Evolutionary conservation across 2,797 vertebrate genomes (phyloP), one percentile per base, ranked within the genome.

Genomic region (Pipistrellus pipistrellus): DNA sequence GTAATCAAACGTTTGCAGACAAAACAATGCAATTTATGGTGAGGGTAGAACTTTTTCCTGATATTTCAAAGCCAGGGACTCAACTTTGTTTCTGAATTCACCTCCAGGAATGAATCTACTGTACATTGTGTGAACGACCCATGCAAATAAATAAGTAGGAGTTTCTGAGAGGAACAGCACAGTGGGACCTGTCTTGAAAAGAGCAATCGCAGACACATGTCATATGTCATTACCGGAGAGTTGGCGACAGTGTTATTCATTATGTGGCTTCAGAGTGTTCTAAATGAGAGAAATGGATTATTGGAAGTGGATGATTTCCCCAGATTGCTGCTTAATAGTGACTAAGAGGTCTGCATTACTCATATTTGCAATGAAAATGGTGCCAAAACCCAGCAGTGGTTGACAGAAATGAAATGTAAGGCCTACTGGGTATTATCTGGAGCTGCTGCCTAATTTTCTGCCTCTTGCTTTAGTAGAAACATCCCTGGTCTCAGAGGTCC

Each of bases 221-320:
- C 98, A 96, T 98, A 96, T 97, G 97, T 98, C 98, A 98, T 98
- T 98, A 98, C 20, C 25, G 86, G 94, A 96, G 96, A 97, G 97
- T 94, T 97, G 97, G 98, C 4, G 90, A 98, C 97, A 97, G 96
- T 51, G 46, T 98, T 98, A 98, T 98, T 98, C 98, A 98, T 98
- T 98, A 98, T 96, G 92, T 97, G 98, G 94, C 97, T 98, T 97
- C 97, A 96, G 97, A 98, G 97, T 97, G 96, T 97, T 97, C 97
- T 98, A 98, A 98, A 98, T 98, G 97, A 97, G 97, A 98, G 97
- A 96, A 97, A 97, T 96, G 98, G 98, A 97, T 98, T 98, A 98
- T 98, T 98, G 97, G 97, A 97, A 98, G 97, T 97, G 96, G 96
- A 98, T 98, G 97, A 98, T 98, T 98, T 98, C 97, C 98, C 98